Evolutionary conservation across 2,797 vertebrate genomes (phyloP).

Genomic region (Bradypodion pumilum): DNA sequence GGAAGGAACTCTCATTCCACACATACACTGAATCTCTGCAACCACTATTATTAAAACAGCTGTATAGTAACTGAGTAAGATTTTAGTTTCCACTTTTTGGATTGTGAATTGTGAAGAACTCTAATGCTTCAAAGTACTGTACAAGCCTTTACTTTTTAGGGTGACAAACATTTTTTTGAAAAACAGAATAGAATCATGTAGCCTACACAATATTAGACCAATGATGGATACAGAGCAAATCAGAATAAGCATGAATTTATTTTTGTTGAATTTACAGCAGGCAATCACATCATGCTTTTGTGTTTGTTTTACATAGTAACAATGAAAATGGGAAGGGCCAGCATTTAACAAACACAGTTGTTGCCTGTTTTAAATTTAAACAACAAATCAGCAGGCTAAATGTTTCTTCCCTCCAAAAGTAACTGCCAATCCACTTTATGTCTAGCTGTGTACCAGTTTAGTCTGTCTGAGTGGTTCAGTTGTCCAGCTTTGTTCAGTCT

Average conservation of each 20-base stretch:
- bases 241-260: accelerated
- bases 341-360: no score
- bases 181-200: not conserved
- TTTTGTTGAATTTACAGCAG: no score
- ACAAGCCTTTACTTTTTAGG: accelerated
- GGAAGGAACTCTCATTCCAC: slow-evolving; percentile 61
- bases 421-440: no score
- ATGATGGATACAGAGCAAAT: not conserved
- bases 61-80: slow-evolving; percentile 39
- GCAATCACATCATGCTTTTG: no score
- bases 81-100: slow-evolving; percentile 43
- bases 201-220: accelerated
- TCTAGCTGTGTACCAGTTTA: no score
- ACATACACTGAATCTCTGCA: slow-evolving; percentile 64
- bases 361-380: no score
- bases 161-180: not conserved
- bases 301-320: no score
- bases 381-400: no score
- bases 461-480: no score
- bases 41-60: slow-evolving; percentile 64
- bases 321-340: no score
- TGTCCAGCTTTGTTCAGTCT: no score
- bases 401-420: no score
- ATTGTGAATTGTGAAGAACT: slow-evolving; percentile 29
- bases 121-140: not conserved